Evolutionary conservation across 2,797 vertebrate species (phyloP).

Genomic region (Bradypodion ventrale): DNA sequence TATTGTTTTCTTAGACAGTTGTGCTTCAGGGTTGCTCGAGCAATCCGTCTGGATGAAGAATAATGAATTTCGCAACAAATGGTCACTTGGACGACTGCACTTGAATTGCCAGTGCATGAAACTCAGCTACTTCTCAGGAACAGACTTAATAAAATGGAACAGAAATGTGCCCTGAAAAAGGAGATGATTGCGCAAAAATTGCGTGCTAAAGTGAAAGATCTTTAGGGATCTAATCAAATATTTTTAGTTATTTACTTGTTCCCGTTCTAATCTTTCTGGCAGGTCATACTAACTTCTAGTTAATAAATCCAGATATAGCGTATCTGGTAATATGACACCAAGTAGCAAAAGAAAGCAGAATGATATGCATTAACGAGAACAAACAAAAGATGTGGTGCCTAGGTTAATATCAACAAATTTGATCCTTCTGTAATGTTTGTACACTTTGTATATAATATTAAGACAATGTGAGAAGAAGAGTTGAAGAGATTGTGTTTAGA

Average conservation of each 20-base stretch:
- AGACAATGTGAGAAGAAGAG: no score
- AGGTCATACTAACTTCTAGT: not conserved
- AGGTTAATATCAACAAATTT: not conserved
- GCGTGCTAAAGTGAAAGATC: not conserved
- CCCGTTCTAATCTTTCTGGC: not conserved
- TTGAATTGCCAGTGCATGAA: not conserved
- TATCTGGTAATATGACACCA: not conserved
- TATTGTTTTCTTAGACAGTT: not conserved
- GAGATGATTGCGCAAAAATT: not conserved
- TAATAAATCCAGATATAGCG: not conserved
- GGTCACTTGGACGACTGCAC: not conserved
- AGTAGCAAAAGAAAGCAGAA: not conserved
- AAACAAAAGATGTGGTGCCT: no score
- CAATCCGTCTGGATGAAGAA: not conserved
- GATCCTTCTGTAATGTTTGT: not conserved
- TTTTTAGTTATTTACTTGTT: conserved; percentile 1
- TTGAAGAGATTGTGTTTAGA: no score
- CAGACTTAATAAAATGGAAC: not conserved
- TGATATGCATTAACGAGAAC: not conserved
- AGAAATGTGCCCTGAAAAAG: not conserved
- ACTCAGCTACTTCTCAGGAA: not conserved
- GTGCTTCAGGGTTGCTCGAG: not conserved
- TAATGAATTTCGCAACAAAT: not conserved
- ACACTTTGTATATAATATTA: not conserved
- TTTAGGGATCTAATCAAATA: not conserved